Conservation (phyloP, 2,888 invertebrate species). For the Spodoptera exigua region DNA sequence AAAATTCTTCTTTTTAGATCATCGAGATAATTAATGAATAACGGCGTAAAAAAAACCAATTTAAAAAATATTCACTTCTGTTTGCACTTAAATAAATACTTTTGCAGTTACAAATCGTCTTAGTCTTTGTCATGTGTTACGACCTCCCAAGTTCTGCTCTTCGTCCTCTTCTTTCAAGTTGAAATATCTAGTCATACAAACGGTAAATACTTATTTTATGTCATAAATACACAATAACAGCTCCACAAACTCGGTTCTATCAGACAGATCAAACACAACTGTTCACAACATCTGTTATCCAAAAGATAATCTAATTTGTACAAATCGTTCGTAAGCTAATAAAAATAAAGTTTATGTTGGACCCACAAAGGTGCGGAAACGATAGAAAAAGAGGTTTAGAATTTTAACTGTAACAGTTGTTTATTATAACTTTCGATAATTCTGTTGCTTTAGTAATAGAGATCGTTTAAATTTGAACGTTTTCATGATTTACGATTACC, state of each 20-base stretch:
- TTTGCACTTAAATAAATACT: too few relatives aligned
- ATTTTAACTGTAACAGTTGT: slow-evolving; percentile 61
- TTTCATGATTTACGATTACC: slow-evolving; percentile 19
- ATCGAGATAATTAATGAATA: too few relatives aligned
- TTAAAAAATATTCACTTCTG: too few relatives aligned
- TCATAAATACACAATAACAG: slow-evolving; percentile 23
- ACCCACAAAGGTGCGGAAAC: slow-evolving; percentile 57
- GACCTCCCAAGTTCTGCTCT: too few relatives aligned
- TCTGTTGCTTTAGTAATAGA: slow-evolving; percentile 35
- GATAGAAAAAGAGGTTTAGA: slow-evolving; percentile 60
- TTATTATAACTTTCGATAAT: slow-evolving; percentile 37
- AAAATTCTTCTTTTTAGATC: too few relatives aligned
- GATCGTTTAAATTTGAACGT: slow-evolving; percentile 23
- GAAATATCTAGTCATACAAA: too few relatives aligned
- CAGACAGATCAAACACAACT: slow-evolving; percentile 64
- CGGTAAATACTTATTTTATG: too few relatives aligned
- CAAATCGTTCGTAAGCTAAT: slow-evolving; percentile 76
- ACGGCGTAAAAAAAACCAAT: too few relatives aligned
- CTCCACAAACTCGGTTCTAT: slow-evolving; percentile 24
- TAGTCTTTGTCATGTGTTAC: too few relatives aligned
- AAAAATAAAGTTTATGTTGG: slow-evolving; percentile 70
- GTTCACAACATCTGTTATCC: slow-evolving; percentile 68
- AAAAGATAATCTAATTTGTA: slow-evolving; percentile 82
- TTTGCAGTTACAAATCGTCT: too few relatives aligned
- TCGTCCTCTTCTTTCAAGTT: too few relatives aligned